Conservation (phyloP, 2,888 invertebrate species). For the Brenthis ino region DNA sequence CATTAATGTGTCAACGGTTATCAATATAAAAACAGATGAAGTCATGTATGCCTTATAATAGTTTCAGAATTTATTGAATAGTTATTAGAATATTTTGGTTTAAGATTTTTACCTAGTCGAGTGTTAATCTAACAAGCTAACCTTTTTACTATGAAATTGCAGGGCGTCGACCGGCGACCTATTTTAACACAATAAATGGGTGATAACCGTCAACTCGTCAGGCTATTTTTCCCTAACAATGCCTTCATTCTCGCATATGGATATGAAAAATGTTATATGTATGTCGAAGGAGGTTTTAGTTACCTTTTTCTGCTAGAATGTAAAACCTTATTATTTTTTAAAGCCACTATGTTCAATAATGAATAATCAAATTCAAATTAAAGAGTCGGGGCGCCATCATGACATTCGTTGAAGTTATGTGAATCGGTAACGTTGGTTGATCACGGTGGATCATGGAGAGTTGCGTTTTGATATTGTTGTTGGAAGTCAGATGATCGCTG, state of each 20-base stretch:
- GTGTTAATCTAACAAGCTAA: constrained; percentile 33
- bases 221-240: constrained; percentile 62
- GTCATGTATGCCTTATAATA: background rate
- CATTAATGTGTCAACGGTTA: constrained; percentile 77
- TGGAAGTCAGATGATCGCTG: no score
- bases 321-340: no score
- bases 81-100: constrained; percentile 12
- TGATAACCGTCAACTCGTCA: constrained; percentile 64
- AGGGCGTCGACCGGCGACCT: constrained; percentile 69
- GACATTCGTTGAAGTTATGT: no score
- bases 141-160: constrained; percentile 48
- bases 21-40: constrained; percentile 51
- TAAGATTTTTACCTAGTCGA: constrained; percentile 25
- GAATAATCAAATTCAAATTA: no score
- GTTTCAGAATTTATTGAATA: background rate
- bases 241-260: constrained; percentile 49
- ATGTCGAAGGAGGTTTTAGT: background rate
- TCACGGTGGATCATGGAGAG: no score
- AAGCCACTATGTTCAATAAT: no score
- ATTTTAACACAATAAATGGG: constrained; percentile 68
- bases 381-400: no score
- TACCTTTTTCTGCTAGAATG: no score
- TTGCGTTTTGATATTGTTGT: no score
- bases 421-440: no score
- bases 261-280: constrained; percentile 23